phyloP scores from a whole-genome alignment of 2,888 invertebrate genomes.

The Cheilosia pagana region DNA sequence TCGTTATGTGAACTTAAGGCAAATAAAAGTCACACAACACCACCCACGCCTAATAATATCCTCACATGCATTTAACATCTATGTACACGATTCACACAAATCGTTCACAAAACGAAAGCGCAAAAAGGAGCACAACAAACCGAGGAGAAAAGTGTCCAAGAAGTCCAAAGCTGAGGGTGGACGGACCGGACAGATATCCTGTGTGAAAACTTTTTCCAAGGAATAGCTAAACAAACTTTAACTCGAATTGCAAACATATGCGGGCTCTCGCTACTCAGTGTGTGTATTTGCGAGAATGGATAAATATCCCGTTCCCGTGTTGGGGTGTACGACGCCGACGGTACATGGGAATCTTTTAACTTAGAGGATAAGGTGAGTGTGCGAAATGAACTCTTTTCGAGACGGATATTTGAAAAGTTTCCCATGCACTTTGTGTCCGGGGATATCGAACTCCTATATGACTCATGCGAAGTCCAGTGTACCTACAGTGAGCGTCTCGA shows the following conservation, averaged over 20 bases:
- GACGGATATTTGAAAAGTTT: constrained; percentile 74
- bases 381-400: constrained; percentile 54
- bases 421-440: constrained; percentile 47
- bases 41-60: constrained; percentile 38
- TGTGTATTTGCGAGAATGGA: constrained; percentile 27
- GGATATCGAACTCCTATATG: constrained; percentile 3
- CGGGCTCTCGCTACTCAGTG: constrained; percentile 30
- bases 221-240: constrained; percentile 68
- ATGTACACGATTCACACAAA: constrained; percentile 53
- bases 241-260: constrained; percentile 74
- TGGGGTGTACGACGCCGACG: neutral
- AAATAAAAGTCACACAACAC: constrained; percentile 63
- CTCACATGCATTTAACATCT: constrained; percentile 66
- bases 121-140: constrained; percentile 39
- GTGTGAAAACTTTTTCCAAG: constrained; percentile 33
- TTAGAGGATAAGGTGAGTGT: constrained; percentile 50
- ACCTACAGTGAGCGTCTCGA: neutral
- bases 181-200: constrained; percentile 50
- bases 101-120: constrained; percentile 53
- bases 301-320: constrained; percentile 39
- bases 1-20: constrained; percentile 59
- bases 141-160: constrained; percentile 64
- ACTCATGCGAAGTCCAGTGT: constrained; percentile 7
- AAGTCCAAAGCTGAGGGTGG: constrained; percentile 20
- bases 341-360: constrained; percentile 61